Evolutionary conservation across 1,140 invertebrate species (phyloP), one percentile per base, ranked within the genome.

Genomic region (Zaprionus ghesquierei): DNA sequence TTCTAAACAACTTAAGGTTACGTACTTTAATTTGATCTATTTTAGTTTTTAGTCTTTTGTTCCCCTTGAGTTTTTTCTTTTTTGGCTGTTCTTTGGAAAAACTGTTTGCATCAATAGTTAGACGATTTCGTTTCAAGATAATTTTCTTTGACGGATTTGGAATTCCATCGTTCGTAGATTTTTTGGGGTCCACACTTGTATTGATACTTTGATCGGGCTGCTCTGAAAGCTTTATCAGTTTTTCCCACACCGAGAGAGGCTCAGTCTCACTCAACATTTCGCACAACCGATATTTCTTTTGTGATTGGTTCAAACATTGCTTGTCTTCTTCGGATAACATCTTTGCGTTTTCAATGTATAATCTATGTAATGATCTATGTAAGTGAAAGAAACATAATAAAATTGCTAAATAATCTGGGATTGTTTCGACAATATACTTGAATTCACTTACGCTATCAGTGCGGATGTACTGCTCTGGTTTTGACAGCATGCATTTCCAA

Each of bases 401-500:
- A 54, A 33, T 22, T 20, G 2, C 2, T 6, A 13, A 10, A 20
- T 5, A 20, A 5, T 54, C 12, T 38, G 22, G 5, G n/a, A 5
- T 2, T n/a, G 25, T 13, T 29, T 18, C 22, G 2, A 31, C 0
- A 8, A 20, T 15, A 38, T n/a, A n/a, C n/a, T n/a, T n/a, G n/a
- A n/a, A 8, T 38, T 13, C 25, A 15, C 59, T 72, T 51, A 68
- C 69, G 44, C 15, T 35, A 8, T 58, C 54, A 15, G 18, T 15
- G 3, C 27, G 10, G 23, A 72, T 68, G 9, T 29, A 68, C 2
- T 63, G 69, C 1, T 35, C 29, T 22, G 49, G 8, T 8, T 3
- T 0, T 0, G 46, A 25, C n/a, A 35, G 13, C 69, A 72, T 72
- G 55, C 23, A 49, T 13, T 5, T 27, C 64, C 49, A 59, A n/a